These are phyloP conservation scores for Prionailurus viverrinus DNA, from an alignment of 2,113 vertebrate genomes.

Conservation along the genomic window DNA sequence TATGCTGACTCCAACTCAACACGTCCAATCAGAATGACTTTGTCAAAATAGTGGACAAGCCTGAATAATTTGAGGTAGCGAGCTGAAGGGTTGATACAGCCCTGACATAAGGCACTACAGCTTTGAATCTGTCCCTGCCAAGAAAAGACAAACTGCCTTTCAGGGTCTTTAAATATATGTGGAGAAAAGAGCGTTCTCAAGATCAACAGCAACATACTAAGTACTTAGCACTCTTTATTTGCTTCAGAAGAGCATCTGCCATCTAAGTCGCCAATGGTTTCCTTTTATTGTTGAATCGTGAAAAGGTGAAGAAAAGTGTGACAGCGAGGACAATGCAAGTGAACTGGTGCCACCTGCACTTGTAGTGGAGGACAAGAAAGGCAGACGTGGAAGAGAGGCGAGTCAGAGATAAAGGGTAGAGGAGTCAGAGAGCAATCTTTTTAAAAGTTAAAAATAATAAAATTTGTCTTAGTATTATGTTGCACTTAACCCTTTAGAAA, in stretches of 20 bases:
- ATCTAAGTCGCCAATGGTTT: background rate
- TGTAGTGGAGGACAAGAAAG: background rate
- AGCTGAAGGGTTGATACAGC: background rate
- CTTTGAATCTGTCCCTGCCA: background rate
- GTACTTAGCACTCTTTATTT: background rate
- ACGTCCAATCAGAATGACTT: background rate
- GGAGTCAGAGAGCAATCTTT: background rate
- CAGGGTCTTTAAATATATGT: background rate
- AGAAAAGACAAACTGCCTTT: background rate
- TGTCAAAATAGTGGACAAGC: background rate
- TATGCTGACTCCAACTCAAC: background rate
- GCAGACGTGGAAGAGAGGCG: background rate
- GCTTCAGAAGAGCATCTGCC: background rate
- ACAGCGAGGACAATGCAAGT: background rate
- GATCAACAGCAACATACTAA: background rate
- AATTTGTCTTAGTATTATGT: background rate
- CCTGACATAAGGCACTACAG: background rate
- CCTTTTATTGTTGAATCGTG: background rate
- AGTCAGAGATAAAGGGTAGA: background rate
- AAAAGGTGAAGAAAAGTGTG: background rate
- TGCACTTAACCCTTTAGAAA: background rate
- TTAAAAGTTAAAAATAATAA: background rate
- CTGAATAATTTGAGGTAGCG: background rate
- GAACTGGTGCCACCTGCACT: background rate
- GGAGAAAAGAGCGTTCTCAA: background rate